Evolutionary conservation across 2,888 invertebrate genomes (phyloP).

Genomic region (Chrysotoxum bicinctum): DNA sequence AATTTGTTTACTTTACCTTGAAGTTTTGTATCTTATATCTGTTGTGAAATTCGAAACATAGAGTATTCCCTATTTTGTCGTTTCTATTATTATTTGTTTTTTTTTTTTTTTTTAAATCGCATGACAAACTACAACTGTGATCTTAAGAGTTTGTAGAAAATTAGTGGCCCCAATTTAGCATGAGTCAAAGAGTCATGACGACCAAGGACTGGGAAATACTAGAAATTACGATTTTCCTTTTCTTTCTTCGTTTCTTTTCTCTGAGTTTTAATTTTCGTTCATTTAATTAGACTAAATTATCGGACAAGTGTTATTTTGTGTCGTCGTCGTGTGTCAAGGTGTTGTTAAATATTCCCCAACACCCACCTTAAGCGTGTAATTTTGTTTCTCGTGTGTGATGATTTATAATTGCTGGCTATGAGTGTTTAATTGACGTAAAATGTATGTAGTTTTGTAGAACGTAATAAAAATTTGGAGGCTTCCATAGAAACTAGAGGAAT

Average conservation of each 20-base stretch:
- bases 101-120: neutral
- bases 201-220: conserved; percentile 44
- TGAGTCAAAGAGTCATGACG: conserved; percentile 44
- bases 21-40: conserved; percentile 13
- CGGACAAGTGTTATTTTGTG: conserved; percentile 6
- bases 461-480: neutral
- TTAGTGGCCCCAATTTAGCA: conserved; percentile 13
- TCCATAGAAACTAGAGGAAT: neutral
- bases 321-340: conserved; percentile 24
- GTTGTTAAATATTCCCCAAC: neutral
- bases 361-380: neutral
- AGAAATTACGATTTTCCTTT: neutral
- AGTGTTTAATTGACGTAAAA: neutral
- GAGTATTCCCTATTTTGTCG: too few species aligned
- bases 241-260: neutral
- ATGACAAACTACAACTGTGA: conserved; percentile 1
- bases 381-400: conserved; percentile 9
- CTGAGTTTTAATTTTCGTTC: neutral
- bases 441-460: neutral
- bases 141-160: conserved; percentile 10
- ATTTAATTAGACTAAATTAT: conserved; percentile 31
- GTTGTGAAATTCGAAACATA: conserved; percentile 6
- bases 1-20: neutral
- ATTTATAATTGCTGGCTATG: neutral
- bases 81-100: neutral